Conservation (phyloP, 2,888 invertebrate species). For the Dolichopus griseipennis region DNA sequence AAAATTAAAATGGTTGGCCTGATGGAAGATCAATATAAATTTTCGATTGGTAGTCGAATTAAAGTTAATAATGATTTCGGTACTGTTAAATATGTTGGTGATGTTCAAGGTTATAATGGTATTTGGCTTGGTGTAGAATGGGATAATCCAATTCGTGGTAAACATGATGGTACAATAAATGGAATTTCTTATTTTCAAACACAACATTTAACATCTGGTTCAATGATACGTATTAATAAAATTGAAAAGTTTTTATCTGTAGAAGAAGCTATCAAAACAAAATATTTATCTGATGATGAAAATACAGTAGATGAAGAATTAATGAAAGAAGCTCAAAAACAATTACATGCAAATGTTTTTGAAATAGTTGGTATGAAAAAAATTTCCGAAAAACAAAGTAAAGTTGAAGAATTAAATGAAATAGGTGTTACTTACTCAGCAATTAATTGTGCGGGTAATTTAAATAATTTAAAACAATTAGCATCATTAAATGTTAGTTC, state of each 20-base stretch:
- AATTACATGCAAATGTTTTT: slow-evolving; percentile 70
- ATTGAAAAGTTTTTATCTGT: slow-evolving; percentile 62
- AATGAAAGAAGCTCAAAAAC: slow-evolving; percentile 56
- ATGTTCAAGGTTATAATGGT: slow-evolving; percentile 59
- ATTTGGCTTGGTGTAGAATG: slow-evolving; percentile 94
- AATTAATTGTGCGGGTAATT: slow-evolving; percentile 58
- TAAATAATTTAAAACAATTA: slow-evolving; percentile 45
- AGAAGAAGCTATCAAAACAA: slow-evolving; percentile 61
- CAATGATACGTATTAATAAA: slow-evolving; percentile 79
- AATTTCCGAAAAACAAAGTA: slow-evolving; percentile 54
- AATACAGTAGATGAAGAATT: slow-evolving; percentile 53
- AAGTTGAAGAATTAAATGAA: slow-evolving; percentile 37
- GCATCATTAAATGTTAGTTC: slow-evolving; percentile 37
- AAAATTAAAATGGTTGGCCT: slow-evolving; percentile 37
- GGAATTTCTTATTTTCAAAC: slow-evolving; percentile 73
- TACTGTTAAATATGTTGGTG: slow-evolving; percentile 68
- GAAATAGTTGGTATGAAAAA: slow-evolving; percentile 89
- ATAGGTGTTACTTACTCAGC: slow-evolving; percentile 37
- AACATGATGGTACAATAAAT: slow-evolving; percentile 82
- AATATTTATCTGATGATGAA: slow-evolving; percentile 47
- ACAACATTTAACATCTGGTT: slow-evolving; percentile 71
- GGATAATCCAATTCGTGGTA: slow-evolving; percentile 83
- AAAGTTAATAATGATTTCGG: slow-evolving; percentile 44
- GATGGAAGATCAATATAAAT: slow-evolving; percentile 38
- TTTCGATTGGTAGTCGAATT: slow-evolving; percentile 38